Evolutionary conservation across 2,797 vertebrate species (phyloP), one percentile per base, ranked within the genome.

Genomic region (Ptychobarbus kaznakovi): DNA sequence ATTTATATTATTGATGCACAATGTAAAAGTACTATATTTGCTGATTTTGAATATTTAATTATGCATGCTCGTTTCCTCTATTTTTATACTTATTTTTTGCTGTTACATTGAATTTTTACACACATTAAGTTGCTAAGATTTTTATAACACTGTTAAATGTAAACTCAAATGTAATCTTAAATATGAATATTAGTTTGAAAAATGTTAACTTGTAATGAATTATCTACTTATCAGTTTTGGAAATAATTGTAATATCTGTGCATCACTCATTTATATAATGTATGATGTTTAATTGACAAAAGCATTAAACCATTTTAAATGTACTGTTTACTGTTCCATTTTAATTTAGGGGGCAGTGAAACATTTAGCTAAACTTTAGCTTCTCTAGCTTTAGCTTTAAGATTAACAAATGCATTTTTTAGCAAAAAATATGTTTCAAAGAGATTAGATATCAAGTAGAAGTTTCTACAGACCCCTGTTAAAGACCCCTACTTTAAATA

Each of bases 391-490:
- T 18, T 51, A 51, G 16, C 4, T 75, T 53, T 53, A 8, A 53
- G 18, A 28, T 35, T 7, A 35, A 20, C 2, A 0, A 13, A 22
- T 28, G 42, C 6, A 28, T n/a, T n/a, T n/a, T 73, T 73, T 73
- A 4, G 7, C 7, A 73, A 46, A 49, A 49, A 49, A 28, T 1
- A 28, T 2, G 70, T 42, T 77, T 40, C 10, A 58, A 25, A 25
- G 4, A 58, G 75, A 58, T n/a, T 3, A 40, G 40, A 38, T n/a
- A 56, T 56, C 15, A 56, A 9, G 11, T 58, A 35, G 20, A 58
- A 40, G 74, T 9, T 61, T 22, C 75, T 15, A 61, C 53, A 61
- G 75, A 78, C 38, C 53, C 53, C 12, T 77, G 75, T 77, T 77
- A 40, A 25, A 77, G 35, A 77, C 35, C 53, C 13, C 53, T 42